Conservation (phyloP, 2,888 invertebrate genomes). For the Ectemnius continuus region DNA sequence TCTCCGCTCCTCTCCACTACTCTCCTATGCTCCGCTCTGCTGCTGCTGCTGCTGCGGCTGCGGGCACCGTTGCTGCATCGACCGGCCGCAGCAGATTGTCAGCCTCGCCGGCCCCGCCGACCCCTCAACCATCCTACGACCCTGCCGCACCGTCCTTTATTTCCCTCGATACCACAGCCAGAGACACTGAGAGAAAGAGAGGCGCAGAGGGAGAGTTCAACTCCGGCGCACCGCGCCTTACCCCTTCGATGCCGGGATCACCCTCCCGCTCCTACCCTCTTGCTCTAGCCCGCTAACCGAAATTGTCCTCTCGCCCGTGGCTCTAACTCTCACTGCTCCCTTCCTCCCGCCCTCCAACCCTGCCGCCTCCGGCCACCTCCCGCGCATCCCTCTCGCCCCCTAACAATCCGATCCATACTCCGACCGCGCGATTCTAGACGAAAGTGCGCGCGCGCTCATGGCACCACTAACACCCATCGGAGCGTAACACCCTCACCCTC, state of each 20-base stretch:
- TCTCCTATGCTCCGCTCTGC: conserved; percentile 1
- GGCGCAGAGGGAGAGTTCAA: not conserved
- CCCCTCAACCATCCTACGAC: conserved; percentile 35
- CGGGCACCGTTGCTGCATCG: conserved; percentile 71
- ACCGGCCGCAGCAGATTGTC: conserved; percentile 65
- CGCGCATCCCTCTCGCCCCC: too few species aligned
- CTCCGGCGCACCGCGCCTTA: not conserved
- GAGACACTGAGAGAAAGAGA: too few species aligned
- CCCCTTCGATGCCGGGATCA: conserved; percentile 2
- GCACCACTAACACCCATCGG: conserved; percentile 57
- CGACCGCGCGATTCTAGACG: not conserved
- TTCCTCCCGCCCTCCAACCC: conserved; percentile 13
- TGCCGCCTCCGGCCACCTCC: not conserved
- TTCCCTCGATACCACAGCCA: conserved; percentile 15
- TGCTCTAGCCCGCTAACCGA: conserved; percentile 39
- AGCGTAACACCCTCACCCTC: conserved; percentile 30
- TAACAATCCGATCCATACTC: not conserved
- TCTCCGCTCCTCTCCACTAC: too few species aligned
- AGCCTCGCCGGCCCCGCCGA: conserved; percentile 41
- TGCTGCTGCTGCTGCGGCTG: conserved; percentile 59
- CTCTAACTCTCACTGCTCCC: conserved; percentile 25
- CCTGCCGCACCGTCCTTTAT: conserved; percentile 50
- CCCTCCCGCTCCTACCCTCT: not conserved
- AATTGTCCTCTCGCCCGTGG: conserved; percentile 31
- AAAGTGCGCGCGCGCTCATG: conserved; percentile 28